Base-by-base conservation (phyloP, 2,888 invertebrate species). In the Timandra comae region DNA sequence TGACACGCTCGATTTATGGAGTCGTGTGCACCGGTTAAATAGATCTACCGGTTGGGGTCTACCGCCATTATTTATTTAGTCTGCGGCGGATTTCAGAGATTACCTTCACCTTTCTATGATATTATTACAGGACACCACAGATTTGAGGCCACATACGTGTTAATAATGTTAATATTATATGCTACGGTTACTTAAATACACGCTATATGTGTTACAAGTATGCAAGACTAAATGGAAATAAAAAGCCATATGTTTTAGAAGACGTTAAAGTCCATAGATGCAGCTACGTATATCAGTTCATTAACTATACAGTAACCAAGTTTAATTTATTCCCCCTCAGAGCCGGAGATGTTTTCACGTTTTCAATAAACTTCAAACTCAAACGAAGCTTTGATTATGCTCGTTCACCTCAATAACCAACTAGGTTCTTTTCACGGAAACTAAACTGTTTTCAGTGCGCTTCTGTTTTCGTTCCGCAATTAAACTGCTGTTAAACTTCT, bases 401-500 rank as follows among this genome's bases (percentile, higher is more conserved):
- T 56, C 50, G 59, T 59, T 63, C 62, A 54, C 63, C 62, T 63
- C 60, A 65, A 64, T 63, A 64, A 68, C 70, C 63, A 55, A 67
- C 63, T 54, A 61, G 69, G 68, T 81, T 82, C 80, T 82, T 79
- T 82, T 78, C 71, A 75, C 56, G 50, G 61, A 59, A 78, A 74
- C 72, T 72, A 73, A 81, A 82, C 66, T 70, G 77, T 78, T 75
- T 79, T 74, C 77, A 68, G 67, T 66, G 71, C 78, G 75, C 73
- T 78, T 75, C 77, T 80, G 80, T 82, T 79, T 81, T 81, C 74
- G 71, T 69, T 67, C 66, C 69, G 79, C 80, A 82, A 84, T 85
- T 81, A 82, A 84, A 84, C 81, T 79, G 77, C 77, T 81, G 84
- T 80, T 81, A 81, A 85, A 85, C 66, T 85, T 82, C 81, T 80